Evolutionary conservation across 2,888 invertebrate genomes (phyloP), one percentile per base, ranked within the genome.

Genomic region (Rhagonycha fulva): DNA sequence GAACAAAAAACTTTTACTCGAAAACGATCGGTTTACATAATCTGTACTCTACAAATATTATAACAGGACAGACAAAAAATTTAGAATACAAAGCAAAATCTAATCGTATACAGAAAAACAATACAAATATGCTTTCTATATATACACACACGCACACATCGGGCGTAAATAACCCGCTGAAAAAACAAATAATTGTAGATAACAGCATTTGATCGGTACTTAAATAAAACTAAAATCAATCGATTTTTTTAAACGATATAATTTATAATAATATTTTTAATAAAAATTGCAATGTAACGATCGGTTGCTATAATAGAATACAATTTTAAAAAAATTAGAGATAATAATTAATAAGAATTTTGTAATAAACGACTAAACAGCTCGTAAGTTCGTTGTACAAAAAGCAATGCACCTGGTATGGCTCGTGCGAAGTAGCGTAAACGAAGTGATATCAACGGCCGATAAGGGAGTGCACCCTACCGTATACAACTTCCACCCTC

Each of bases 401-500:
- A 69, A 74, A 66, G 12, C 23, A 62, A 78, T 77, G 79, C 80
- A 80, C 80, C 80, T 80, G 80, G 80, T 78, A 63, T 79, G 79
- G 80, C 80, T 80, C 80, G 80, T 79, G 80, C 76, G 69, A 72
- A 62, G 62, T 60, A 70, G 68, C 72, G 63, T 61, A 47, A 63
- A 78, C 76, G 72, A 78, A 78, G 78, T 79, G 79, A 79, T 79
- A 77, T 79, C 77, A 78, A 78, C 80, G 75, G 76, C 47, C 78
- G 78, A 81, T 81, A 81, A 80, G 81, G 81, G 80, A 76, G 81
- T 80, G 78, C 79, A 81, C 79, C 81, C 81, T 75, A 79, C 70
- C 76, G 75, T 77, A 76, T 67, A 77, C 79, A 76, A 79, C 75
- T 68, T 75, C 79, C 78, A 74, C 73, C 76, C 76, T 77, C 74